Percentiles rank a stretch among this genome's conserved stretches.
Conservation (phyloP, 1,140 invertebrate species). For the Bombus terrestris region DNA sequence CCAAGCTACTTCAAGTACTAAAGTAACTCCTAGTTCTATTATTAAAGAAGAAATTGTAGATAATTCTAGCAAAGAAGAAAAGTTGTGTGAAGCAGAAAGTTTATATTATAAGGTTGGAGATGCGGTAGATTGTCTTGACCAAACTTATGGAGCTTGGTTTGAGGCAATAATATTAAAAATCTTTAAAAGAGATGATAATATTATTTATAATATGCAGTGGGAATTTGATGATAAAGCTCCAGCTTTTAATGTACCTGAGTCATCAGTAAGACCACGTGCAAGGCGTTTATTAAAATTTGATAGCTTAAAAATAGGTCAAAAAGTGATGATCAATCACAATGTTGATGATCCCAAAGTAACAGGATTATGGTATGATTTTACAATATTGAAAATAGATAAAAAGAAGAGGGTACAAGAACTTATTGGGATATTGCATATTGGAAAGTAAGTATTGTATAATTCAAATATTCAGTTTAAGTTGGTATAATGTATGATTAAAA, state of each 20-base stretch:
- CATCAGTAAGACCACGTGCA: constrained; percentile 88
- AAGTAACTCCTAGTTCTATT: constrained; percentile 22
- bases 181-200: constrained; percentile 67
- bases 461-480: background rate
- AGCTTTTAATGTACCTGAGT: constrained; percentile 82
- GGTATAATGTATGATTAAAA: background rate
- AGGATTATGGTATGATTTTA: constrained; percentile 90
- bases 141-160: constrained; percentile 85
- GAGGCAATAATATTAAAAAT: constrained; percentile 84
- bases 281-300: constrained; percentile 83
- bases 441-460: constrained; percentile 56
- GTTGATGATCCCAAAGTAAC: constrained; percentile 86
- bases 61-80: constrained; percentile 58
- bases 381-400: constrained; percentile 79
- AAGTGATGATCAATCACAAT: constrained; percentile 91
- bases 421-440: constrained; percentile 75
- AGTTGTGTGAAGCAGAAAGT: constrained; percentile 81
- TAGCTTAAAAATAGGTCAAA: constrained; percentile 85
- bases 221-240: constrained; percentile 74
- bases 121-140: constrained; percentile 86
- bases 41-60: constrained; percentile 41
- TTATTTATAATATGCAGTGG: constrained; percentile 83
- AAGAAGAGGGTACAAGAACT: constrained; percentile 67
- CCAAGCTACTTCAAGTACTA: constrained; percentile 42
- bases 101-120: constrained; percentile 87